Percentiles rank a stretch among this genome's conserved stretches.
These are phyloP conservation scores for Bothrops jararaca DNA, from an alignment of 2,113 vertebrate genomes.

Conservation along the genomic window DNA sequence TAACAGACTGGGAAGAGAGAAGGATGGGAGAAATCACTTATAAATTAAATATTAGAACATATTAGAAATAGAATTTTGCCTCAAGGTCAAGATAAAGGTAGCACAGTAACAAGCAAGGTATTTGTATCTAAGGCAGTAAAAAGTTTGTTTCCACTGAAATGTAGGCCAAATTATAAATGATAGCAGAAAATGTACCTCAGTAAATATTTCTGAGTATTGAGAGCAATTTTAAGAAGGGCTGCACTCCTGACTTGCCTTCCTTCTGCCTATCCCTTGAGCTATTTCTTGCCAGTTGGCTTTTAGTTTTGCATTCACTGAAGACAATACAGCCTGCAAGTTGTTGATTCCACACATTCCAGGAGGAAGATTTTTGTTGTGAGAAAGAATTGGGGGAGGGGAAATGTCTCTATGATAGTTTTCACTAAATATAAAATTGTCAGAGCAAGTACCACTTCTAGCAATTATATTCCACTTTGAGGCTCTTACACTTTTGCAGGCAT, in stretches of 20 bases:
- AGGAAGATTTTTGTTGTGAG: not conserved
- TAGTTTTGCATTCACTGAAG: not conserved
- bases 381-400: not conserved
- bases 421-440: not conserved
- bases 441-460: not conserved
- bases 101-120: not conserved
- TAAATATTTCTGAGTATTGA: not conserved
- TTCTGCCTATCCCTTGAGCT: not conserved
- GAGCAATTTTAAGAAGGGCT: not conserved
- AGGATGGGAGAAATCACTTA: not conserved
- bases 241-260: not conserved
- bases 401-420: not conserved
- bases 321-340: not conserved
- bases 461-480: not conserved
- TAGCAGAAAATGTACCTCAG: not conserved
- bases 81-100: not conserved
- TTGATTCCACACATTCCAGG: not conserved
- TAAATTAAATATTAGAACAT: not conserved
- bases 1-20: not conserved
- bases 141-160: not conserved
- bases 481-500: not conserved
- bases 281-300: conserved; percentile 6
- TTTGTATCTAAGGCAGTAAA: not conserved
- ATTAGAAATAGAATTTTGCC: not conserved
- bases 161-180: not conserved